These are phyloP conservation scores for Synergus laeviventris DNA, from an alignment of 2,888 invertebrate genomes.

Conservation along the genomic window DNA sequence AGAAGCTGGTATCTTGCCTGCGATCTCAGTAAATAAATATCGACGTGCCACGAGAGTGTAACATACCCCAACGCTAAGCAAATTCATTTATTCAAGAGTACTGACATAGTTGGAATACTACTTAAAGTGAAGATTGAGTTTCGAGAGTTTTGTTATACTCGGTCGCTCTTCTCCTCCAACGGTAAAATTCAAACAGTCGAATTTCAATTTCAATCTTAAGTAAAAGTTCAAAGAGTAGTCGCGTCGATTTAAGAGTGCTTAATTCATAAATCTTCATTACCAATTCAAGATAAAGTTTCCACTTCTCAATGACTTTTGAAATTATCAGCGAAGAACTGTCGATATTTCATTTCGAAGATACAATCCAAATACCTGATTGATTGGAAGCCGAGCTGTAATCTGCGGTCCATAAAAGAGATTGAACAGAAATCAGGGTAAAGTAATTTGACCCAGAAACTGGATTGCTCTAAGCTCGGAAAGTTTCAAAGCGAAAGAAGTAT, in stretches of 20 bases:
- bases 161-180: not conserved
- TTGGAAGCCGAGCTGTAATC: not conserved
- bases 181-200: not conserved
- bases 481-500: constrained; percentile 19
- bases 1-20: constrained; percentile 17
- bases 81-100: constrained; percentile 20
- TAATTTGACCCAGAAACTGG: constrained; percentile 64
- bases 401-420: not conserved
- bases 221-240: not conserved
- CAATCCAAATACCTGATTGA: not conserved
- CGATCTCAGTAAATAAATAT: constrained; percentile 56
- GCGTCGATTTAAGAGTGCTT: not conserved
- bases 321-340: too few relatives aligned
- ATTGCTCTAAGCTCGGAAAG: constrained; percentile 49
- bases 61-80: constrained; percentile 13
- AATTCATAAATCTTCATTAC: too few relatives aligned
- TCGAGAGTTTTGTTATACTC: not conserved
- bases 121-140: not conserved
- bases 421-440: constrained; percentile 46
- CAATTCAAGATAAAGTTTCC: too few relatives aligned
- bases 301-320: not conserved
- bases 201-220: not conserved
- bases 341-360: not conserved
- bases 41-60: constrained; percentile 44
- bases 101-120: not conserved